Evolutionary conservation across 2,797 vertebrate species (phyloP).

Genomic region (Emys orbicularis): DNA sequence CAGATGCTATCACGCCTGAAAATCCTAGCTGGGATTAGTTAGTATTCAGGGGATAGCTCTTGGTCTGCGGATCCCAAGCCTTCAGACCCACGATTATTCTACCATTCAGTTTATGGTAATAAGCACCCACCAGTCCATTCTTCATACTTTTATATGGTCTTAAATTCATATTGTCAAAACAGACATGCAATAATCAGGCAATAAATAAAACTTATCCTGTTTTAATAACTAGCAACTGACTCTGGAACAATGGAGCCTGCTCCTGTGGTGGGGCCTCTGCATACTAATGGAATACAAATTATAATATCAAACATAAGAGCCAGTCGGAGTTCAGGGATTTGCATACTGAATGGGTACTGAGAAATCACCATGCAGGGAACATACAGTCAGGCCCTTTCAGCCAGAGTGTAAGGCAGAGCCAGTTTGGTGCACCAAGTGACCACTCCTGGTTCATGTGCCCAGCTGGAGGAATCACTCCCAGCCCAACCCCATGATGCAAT

Average conservation of each 20-base stretch:
- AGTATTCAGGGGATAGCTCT: background rate
- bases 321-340: background rate
- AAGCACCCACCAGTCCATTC: slow-evolving; percentile 20
- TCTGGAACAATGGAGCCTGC: background rate
- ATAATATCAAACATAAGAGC: background rate
- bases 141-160: slow-evolving; percentile 48
- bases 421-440: background rate
- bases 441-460: background rate
- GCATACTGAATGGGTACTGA: background rate
- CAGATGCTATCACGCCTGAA: background rate
- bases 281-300: background rate
- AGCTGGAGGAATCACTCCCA: background rate
- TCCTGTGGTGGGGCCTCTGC: background rate
- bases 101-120: slow-evolving; percentile 9
- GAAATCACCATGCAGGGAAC: background rate
- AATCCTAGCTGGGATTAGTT: background rate
- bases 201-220: slow-evolving; percentile 31
- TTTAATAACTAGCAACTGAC: slow-evolving; percentile 45
- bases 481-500: background rate
- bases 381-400: rapidly evolving
- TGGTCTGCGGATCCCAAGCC: background rate
- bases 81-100: slow-evolving; percentile 10
- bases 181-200: slow-evolving; percentile 32
- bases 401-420: background rate
- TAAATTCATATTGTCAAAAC: slow-evolving; percentile 55